Evolutionary conservation across 2,113 vertebrate species (phyloP), one percentile per base, ranked within the genome.

Genomic region (Thalassarche chlororhynchos): DNA sequence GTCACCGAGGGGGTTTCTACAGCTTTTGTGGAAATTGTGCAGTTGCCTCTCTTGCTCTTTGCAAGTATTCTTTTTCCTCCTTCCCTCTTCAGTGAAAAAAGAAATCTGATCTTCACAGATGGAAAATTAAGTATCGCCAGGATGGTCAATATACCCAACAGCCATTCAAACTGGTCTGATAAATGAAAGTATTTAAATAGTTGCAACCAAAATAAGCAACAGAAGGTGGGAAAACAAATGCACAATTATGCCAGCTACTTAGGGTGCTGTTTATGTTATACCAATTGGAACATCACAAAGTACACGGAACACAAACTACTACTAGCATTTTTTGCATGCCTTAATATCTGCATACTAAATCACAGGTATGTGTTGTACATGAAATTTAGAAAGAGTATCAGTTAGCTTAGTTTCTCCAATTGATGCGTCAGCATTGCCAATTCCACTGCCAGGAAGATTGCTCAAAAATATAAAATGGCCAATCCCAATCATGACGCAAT

Each of bases 171-270:
- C 46, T 91, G 91, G 94, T 86, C 81, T 52, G 71, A 92, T 95
- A 95, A 97, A 86, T 49, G 76, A 66, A 93, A 94, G 70, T 83
- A 94, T 92, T 97, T 97, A 98, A 97, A 96, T 90, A 94, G 95
- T 93, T 95, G 86, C 89, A 86, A 95, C 62, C 60, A 89, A 96
- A 89, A 89, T 75, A 97, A 93, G 95, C 42, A 65, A 95, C 78
- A 97, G 93, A 94, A 98, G 94, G 84, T 93, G 79, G 93, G 81
- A 97, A 97, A 97, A 94, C 83, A 89, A 95, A 91, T 83, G 90
- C 78, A 77, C 93, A 94, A 85, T 91, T 83, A 79, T 28, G 62
- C 82, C 92, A 97, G 92, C 90, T 88, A 90, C 52, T 47, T 49
- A 55, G 70, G 61, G 44, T 79, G 69, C 61, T 88, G 88, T 88